Evolutionary conservation across 2,797 vertebrate species (phyloP).

Genomic region (Thamnophis elegans): DNA sequence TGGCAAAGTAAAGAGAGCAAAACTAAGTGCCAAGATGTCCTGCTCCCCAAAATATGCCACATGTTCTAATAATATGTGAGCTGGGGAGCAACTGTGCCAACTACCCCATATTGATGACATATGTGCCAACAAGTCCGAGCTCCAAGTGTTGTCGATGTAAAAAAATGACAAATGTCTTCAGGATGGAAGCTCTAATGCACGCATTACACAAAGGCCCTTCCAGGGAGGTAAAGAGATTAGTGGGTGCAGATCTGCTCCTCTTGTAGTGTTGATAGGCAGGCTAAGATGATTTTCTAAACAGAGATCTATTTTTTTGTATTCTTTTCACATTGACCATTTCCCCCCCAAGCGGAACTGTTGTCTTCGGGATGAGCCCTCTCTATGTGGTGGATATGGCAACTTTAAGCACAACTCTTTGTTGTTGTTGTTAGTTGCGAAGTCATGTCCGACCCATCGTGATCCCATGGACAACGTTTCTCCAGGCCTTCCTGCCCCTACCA

Average conservation of each 20-base stretch:
- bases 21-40: neutral
- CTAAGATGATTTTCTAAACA: neutral
- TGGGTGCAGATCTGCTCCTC: neutral
- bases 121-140: neutral
- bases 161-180: neutral
- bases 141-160: neutral
- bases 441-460: too few relatives aligned
- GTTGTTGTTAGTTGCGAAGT: too few relatives aligned
- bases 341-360: neutral
- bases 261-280: too few relatives aligned
- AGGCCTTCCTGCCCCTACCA: too few relatives aligned
- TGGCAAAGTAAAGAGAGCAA: slow-evolving; percentile 11
- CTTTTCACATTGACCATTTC: neutral
- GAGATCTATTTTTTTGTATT: neutral
- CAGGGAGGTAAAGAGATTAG: neutral
- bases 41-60: neutral
- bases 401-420: neutral
- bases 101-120: neutral
- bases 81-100: neutral
- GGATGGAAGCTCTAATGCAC: neutral
- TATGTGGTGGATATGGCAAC: neutral
- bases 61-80: neutral
- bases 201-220: neutral
- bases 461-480: too few relatives aligned
- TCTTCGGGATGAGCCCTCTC: neutral